Conservation (phyloP, 2,888 invertebrate species). For the Drosophila conformis region DNA sequence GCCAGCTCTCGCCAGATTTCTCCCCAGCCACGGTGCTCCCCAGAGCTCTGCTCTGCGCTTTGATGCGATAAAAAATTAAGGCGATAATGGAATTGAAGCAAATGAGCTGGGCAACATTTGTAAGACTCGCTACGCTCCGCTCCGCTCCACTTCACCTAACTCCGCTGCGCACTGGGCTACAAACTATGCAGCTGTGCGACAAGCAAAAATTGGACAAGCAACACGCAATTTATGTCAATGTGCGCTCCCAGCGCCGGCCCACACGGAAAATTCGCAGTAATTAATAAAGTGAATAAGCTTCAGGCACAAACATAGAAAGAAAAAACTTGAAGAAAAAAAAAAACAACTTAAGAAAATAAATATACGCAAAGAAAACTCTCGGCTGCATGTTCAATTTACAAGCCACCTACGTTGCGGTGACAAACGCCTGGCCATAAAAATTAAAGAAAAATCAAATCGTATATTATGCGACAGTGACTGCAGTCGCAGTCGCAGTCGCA, state of each 20-base stretch:
- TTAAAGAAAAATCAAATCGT: slow-evolving; percentile 80
- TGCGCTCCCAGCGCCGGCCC: slow-evolving; percentile 72
- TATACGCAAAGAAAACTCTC: slow-evolving; percentile 51
- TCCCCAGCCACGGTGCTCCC: slow-evolving; percentile 13
- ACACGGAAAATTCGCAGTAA: slow-evolving; percentile 78
- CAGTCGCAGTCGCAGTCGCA: slow-evolving; percentile 13
- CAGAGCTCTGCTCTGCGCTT: slow-evolving; percentile 62
- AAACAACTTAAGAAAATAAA: slow-evolving; percentile 6
- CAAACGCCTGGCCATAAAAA: slow-evolving; percentile 74
- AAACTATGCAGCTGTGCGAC: slow-evolving; percentile 79
- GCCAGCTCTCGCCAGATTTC: slow-evolving; percentile 4
- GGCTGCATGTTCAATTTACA: slow-evolving; percentile 68
- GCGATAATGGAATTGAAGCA: slow-evolving; percentile 85
- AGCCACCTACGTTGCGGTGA: slow-evolving; percentile 76
- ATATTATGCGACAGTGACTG: slow-evolving; percentile 55
- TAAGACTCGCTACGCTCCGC: slow-evolving; percentile 45
- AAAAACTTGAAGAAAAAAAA: neutral
- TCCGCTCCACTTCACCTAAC: neutral
- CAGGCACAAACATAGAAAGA: slow-evolving; percentile 32
- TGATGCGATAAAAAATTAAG: slow-evolving; percentile 84
- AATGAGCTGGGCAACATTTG: slow-evolving; percentile 83
- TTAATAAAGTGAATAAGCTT: slow-evolving; percentile 66
- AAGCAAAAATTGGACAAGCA: slow-evolving; percentile 81
- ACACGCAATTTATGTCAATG: slow-evolving; percentile 82
- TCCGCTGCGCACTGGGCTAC: slow-evolving; percentile 6